Evolutionary conservation across 2,888 invertebrate genomes (phyloP), one percentile per base, ranked within the genome.

Genomic region (Mystacides longicornis): DNA sequence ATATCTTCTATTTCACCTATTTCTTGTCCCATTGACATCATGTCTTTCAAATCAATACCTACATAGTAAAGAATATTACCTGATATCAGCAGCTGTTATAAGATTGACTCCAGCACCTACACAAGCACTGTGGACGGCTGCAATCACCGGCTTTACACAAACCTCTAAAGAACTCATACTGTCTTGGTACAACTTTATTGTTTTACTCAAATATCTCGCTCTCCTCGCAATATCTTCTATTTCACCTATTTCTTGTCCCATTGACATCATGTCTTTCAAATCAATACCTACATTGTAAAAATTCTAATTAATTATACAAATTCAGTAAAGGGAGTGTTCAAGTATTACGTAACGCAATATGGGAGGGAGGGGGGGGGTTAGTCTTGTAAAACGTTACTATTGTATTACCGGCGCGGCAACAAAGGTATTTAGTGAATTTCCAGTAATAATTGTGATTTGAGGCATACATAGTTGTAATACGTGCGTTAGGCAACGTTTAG

Each of bases 91-190:
- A 0, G 94, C 89, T 2, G 90, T 84, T 52, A 93, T 83, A 58
- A 99, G 72, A 69, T 96, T 89, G 0, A 96, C 81, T 0, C 92
- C 98, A 1, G 86, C 97, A 0, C 99, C 99, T 52, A 99, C 80
- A 67, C 97, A 98, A 0, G 86, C 81, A 53, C 82, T 86, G 71
- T 99, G 96, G 1, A 94, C 73, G 0, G 94, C 91, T 4, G 85
- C 82, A 53, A 99, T 83, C 0, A 98, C 89, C 0, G 98, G 98
- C 69, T 98, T 98, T 2, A 80, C 75, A 66, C 97, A 98, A 68
- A 83, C 81, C 71, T 97, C 96, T 45, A 97, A 67, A 0, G 89
- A 78, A 3, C 85, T 81, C 55, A 96, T 86, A 16, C 86, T 82
- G 23, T 88, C 81, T 78, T 98, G 92, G 64, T 85, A 90, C 1